phyloP scores from a whole-genome alignment of 2,113 vertebrate species.

The Hydropotes inermis region DNA sequence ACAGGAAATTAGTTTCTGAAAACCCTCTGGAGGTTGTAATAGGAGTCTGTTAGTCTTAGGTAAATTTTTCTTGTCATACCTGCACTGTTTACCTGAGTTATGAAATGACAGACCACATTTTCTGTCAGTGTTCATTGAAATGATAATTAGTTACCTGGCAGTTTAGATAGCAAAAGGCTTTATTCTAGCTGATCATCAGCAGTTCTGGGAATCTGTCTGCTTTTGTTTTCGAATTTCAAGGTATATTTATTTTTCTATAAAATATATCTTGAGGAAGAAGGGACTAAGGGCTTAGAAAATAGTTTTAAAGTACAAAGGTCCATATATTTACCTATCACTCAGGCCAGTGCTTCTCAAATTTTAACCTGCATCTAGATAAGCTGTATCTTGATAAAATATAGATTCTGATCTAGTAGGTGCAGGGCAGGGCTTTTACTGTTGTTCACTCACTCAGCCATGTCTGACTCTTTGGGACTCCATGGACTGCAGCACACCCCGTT shows the following conservation, averaged over 20 bases:
- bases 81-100: slow-evolving; percentile 52
- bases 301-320: not conserved
- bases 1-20: slow-evolving; percentile 63
- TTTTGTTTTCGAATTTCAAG: slow-evolving; percentile 44
- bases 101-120: slow-evolving; percentile 49
- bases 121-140: slow-evolving; percentile 42
- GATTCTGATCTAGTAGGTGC: not conserved
- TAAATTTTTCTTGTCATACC: slow-evolving; percentile 63
- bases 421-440: too few relatives aligned
- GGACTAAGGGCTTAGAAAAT: not conserved
- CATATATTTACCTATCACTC: not conserved
- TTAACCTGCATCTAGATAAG: not conserved
- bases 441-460: not conserved
- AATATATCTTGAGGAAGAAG: not conserved
- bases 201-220: not conserved
- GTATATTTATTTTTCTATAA: not conserved
- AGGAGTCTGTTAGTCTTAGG: slow-evolving; percentile 46
- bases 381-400: not conserved
- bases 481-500: not conserved
- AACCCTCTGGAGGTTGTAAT: slow-evolving; percentile 33
- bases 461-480: not conserved
- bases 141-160: slow-evolving; percentile 54
- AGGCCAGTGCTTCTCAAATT: not conserved
- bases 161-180: slow-evolving; percentile 3
- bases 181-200: not conserved